These are phyloP conservation scores for Leptarthrus brevirostris DNA, from an alignment of 2,888 invertebrate species.

Conservation along the genomic window DNA sequence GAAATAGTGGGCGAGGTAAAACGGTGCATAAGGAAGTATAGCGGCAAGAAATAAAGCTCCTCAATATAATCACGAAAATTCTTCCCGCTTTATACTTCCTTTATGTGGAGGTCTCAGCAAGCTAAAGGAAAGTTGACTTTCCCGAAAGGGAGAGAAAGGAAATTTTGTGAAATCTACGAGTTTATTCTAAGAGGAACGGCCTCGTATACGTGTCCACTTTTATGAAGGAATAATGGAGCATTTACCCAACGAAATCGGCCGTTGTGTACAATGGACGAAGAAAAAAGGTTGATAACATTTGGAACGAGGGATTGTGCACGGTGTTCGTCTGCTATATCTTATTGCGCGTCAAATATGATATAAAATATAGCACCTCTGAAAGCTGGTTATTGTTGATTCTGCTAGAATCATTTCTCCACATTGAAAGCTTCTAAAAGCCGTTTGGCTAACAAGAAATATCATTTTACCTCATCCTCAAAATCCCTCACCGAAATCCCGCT, in stretches of 20 bases:
- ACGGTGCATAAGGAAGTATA: neutral
- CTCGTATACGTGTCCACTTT: conserved; percentile 40
- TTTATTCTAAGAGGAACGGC: conserved; percentile 19
- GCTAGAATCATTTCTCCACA: conserved; percentile 21
- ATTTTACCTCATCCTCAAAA: neutral
- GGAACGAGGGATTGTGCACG: too few species aligned
- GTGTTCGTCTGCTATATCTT: too few species aligned
- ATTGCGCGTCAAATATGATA: conserved; percentile 26
- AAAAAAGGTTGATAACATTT: too few species aligned
- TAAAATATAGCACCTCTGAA: conserved; percentile 19
- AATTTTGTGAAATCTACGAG: conserved; percentile 27
- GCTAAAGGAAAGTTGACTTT: too few species aligned
- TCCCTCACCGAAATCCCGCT: neutral
- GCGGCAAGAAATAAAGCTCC: conserved; percentile 7
- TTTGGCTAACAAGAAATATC: neutral
- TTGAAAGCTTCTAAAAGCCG: conserved; percentile 13
- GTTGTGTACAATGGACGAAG: conserved; percentile 23
- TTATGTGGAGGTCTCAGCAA: too few species aligned
- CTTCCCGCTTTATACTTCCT: conserved; percentile 11
- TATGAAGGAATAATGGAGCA: conserved; percentile 44
- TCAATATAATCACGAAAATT: conserved; percentile 34
- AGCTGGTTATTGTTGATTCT: neutral
- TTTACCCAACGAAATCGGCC: conserved; percentile 28
- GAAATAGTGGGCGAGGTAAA: neutral
- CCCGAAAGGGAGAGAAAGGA: conserved; percentile 3